Evolutionary conservation across 2,888 invertebrate genomes (phyloP), one percentile per base, ranked within the genome.

Genomic region (Tineola bisselliella): DNA sequence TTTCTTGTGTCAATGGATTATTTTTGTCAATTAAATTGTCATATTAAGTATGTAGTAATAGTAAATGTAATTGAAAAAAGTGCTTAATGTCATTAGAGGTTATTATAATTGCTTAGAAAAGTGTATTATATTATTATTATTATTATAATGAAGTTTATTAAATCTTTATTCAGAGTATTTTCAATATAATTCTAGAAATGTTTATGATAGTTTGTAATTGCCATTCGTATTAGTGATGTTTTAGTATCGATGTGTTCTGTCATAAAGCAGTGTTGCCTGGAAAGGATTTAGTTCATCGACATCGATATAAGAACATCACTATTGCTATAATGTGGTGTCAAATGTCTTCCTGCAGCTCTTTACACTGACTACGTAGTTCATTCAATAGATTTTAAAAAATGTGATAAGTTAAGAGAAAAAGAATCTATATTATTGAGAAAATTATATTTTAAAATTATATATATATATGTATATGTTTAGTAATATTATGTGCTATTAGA

Each of bases 301-400:
- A 43, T 43, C 43, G 43, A 43, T 43, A 43, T 12, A 4, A 43
- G 13, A 43, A 12, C 12, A n/a, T 13, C n/a, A 5, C 13, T 43
- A 4, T 43, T 43, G 4, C 8, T 10, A 5, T 4, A 43, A 43
- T 43, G 15, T 75, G 82, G 83, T 69, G 86, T 84, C 76, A 70
- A 76, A 86, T 72, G 87, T 87, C 86, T 87, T 87, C 87, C 87
- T 83, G 82, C 87, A 87, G 87, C 87, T 87, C 87, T 87, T 74
- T 87, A 87, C 87, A 87, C 87, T 87, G 87, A 84, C 82, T 86
- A 81, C 77, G 80, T 84, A 86, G 84, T 79, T 71, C 73, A 73
- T 76, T 80, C 78, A 80, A 81, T 80, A 79, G 72, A 79, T 86
- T 82, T 76, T 83, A 84, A 84, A 78, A 66, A 70, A 83, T 82